Conservation (phyloP, 2,888 invertebrate genomes). For the Cyclophora albipunctata region DNA sequence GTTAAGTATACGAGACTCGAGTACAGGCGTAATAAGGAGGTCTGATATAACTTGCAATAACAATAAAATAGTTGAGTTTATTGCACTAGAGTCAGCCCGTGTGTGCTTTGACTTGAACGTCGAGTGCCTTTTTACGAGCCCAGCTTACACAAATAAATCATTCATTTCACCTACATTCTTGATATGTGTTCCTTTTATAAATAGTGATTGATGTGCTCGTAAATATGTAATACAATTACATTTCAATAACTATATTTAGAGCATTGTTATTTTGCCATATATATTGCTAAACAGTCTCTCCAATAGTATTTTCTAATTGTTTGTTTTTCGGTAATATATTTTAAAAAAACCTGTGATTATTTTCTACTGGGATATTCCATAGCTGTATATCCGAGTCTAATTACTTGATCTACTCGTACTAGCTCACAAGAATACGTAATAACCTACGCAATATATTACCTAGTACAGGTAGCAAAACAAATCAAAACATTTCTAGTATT, state of each 20-base stretch:
- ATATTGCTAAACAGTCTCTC: no score
- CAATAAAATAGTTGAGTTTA: constrained; percentile 55
- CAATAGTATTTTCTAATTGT: no score
- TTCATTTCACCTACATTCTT: constrained; percentile 34
- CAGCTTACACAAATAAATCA: constrained; percentile 48
- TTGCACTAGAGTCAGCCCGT: constrained; percentile 35
- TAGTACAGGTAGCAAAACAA: no score
- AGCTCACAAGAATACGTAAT: no score
- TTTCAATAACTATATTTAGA: not conserved
- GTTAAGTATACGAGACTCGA: constrained; percentile 1
- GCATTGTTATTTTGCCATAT: no score
- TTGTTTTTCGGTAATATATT: no score
- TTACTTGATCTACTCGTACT: no score
- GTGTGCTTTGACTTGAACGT: constrained; percentile 39
- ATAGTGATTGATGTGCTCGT: constrained; percentile 14
- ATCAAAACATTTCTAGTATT: no score
- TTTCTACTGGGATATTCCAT: no score
- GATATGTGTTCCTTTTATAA: constrained; percentile 25
- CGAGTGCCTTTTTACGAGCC: constrained; percentile 49
- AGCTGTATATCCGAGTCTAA: no score
- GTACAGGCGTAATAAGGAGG: constrained; percentile 37
- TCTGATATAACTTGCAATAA: constrained; percentile 40
- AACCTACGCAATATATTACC: no score
- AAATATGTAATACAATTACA: constrained; percentile 13
- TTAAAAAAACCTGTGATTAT: no score